Base-by-base conservation (phyloP, 2,888 invertebrate species). In the Dryomyza anilis region DNA sequence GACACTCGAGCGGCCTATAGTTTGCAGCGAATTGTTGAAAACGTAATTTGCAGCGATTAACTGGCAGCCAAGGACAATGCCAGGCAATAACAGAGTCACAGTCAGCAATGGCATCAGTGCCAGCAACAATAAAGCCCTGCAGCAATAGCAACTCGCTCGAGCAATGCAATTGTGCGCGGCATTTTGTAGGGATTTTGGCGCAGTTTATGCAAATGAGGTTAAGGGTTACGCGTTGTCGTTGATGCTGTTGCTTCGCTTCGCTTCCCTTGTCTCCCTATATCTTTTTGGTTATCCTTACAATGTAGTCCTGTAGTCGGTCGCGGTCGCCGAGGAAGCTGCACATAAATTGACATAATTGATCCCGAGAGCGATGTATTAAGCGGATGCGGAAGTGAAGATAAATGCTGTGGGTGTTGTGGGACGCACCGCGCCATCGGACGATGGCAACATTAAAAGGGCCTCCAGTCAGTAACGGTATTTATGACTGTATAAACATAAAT, bases 271-370 rank as follows among this genome's bases (percentile, higher is more conserved):
- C 39, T 14, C 39, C n/a, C 16, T 39, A 19, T 1, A 43, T 43
- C 7, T 43, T 16, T 43, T 43, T 19, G 16, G 43, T n/a, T 19
- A 43, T 16, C 43, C 43, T 8, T 6, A 50, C 50, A 6, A 50
- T 43, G 8, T 25, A 25, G 23, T n/a, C 14, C 50, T 3, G 27
- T n/a, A 25, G n/a, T 8, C 50, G 50, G 50, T 25, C 5, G 14
- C 25, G 23, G 50, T 50, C 50, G 25, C 14, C 25, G 25, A 5
- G 50, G 14, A 50, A 50, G 27, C 10, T 50, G 50, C 50, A 50
- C 50, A 50, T 50, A 25, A 50, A 50, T 50, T 50, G 50, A 50
- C 50, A 50, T 50, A 50, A 50, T 50, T 50, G 50, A 50, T 50
- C 50, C 50, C 50, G 50, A 8, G 50, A 21, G 50, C 33, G 33